Base-by-base conservation (phyloP, 37 sponge, comb jelly and placozoan genomes). In the Chondrosia reniformis region DNA sequence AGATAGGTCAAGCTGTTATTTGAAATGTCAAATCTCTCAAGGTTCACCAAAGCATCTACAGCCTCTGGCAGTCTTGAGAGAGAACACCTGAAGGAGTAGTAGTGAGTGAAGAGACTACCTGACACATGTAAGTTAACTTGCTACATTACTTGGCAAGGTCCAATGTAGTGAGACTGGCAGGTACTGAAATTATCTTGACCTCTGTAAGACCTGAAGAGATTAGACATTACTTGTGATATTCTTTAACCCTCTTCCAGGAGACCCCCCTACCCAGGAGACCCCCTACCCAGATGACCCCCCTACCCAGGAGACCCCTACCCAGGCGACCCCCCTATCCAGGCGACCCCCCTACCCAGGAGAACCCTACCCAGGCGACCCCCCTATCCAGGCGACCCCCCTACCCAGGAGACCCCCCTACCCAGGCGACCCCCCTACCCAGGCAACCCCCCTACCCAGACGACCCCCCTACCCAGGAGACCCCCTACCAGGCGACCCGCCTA, bases 1-100 rank as follows among this genome's bases (percentile, higher is more conserved):
- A 93, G 84, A 15, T 78, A 25, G 28, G 81, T 64, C 41, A 93
- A 87, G 27, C 74, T 74, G 72, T 93, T 93, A 40, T 84, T 25
- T 45, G 87, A 89, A 40, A 84, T 78, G 45, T 84, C 72, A 0
- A 93, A 67, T 43, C 78, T 67, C 63, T 89, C 67, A 54, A 93
- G 46, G 44, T 59, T 55, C 0, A 44, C 45, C 24, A 93, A 52
- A 17, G 52, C 34, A 32, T 80, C 77, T 1, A 93, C 33, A 44
- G 81, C 61, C 57, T 83, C 89, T 12, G 94, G 94, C 1, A 93
- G 67, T 10, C 41, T 39, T 17, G 80, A 72, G 31, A 93, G 81
- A 7, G 84, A 76, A 73, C 88, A 88, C 78, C 89, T 88, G 49
- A 31, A 49, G 12, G 38, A 38, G 9, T 10, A 8, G 7, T 61